A percentile compares a stretch with the other conserved stretches of the same genome.
Conservation (phyloP, 2,113 vertebrate genomes). For the Cyphomyrus discorhynchus region DNA sequence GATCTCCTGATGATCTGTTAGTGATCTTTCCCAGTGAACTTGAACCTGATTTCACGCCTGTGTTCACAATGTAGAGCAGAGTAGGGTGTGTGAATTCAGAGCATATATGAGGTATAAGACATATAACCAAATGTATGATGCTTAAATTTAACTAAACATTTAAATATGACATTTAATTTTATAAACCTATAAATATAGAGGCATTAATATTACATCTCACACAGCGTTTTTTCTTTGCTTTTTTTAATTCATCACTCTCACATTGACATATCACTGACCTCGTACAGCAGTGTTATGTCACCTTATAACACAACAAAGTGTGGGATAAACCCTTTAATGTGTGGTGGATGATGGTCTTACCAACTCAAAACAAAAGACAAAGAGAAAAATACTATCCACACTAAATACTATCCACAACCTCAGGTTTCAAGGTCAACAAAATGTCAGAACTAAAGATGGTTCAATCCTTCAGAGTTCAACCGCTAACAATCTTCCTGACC, state of each 20-base stretch:
- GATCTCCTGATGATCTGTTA: background rate
- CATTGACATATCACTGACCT: background rate
- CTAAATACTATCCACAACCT: conserved; percentile 72
- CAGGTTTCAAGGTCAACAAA: conserved; percentile 80
- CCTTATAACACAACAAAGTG: background rate
- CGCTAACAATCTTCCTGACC: conserved; percentile 71
- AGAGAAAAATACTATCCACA: conserved; percentile 65
- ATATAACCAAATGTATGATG: background rate
- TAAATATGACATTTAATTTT: background rate
- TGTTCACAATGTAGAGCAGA: background rate
- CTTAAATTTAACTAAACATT: background rate
- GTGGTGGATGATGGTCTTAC: background rate
- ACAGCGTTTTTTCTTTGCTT: background rate
- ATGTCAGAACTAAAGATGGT: conserved; percentile 83
- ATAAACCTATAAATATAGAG: background rate
- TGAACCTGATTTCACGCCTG: background rate
- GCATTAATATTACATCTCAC: background rate
- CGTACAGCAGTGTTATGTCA: background rate
- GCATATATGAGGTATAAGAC: background rate
- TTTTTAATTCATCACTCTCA: background rate
- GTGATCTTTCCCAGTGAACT: background rate
- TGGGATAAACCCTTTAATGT: background rate
- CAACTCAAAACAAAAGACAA: conserved; percentile 21
- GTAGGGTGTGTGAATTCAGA: background rate
- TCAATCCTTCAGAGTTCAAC: conserved; percentile 86